These are phyloP conservation scores for Mesoclemmys tuberculata DNA, from an alignment of 2,113 vertebrate species.

Conservation along the genomic window DNA sequence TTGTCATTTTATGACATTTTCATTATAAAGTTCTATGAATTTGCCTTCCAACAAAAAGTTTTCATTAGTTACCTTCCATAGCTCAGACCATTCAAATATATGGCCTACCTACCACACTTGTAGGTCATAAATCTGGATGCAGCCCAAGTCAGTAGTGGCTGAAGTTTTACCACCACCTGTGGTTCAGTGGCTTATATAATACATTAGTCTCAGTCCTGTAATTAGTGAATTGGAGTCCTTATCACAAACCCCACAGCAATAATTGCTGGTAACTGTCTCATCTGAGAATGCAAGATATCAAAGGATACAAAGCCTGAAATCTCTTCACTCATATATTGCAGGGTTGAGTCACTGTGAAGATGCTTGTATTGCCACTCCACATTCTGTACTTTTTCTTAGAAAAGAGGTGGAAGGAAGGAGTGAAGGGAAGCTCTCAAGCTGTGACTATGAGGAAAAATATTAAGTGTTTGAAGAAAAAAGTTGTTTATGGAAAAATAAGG, in stretches of 20 bases:
- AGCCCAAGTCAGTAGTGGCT: neutral
- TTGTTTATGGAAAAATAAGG: neutral
- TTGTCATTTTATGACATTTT: neutral
- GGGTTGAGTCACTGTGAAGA: neutral
- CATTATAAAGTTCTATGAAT: neutral
- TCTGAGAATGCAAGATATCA: neutral
- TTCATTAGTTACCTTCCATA: neutral
- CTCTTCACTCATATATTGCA: neutral
- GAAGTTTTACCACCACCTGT: neutral
- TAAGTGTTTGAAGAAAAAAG: neutral
- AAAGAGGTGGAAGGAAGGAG: neutral
- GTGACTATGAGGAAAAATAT: neutral
- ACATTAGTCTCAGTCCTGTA: neutral
- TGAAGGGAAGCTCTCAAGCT: neutral
- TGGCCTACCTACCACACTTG: neutral
- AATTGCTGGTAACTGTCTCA: neutral
- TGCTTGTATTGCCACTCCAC: neutral
- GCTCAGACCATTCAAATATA: neutral
- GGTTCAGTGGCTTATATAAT: neutral
- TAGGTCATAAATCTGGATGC: neutral
- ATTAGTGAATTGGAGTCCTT: neutral
- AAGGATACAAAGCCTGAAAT: neutral
- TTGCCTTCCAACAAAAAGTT: slow-evolving; percentile 28
- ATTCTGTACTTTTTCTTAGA: neutral
- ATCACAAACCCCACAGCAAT: neutral